Base-by-base conservation (phyloP, 2,797 vertebrate genomes). In the Falco novaeseelandiae region DNA sequence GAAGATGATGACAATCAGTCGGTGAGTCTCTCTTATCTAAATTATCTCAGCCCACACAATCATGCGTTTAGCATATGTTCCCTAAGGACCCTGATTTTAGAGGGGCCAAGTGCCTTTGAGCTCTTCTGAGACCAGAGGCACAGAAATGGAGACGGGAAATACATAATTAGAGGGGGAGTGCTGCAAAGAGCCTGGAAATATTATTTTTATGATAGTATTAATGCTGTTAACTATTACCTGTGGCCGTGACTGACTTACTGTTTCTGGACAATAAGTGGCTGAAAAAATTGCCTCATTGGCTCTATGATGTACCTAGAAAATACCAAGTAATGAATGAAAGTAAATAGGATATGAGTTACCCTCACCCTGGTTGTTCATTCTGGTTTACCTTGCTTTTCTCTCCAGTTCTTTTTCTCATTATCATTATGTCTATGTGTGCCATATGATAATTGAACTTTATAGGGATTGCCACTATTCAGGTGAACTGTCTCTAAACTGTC, bases 1-100 rank as follows among this genome's bases (percentile, higher is more conserved):
- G 98, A 99, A 38, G 98, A 99, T 9, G 96, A 98, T 4, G 98
- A 98, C 44, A 92, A 97, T 58, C 96, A 98, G 87, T 97, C 98
- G 83, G 99, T 99, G 98, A 98, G 97, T 95, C 42, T 52, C 49
- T 84, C 48, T 7, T 13, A 11, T 23, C 58, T 44, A 22, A 58
- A 34, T 40, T 10, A 36, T 15, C 34, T 66, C n/a, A 80, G 46
- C 44, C 52, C 32, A 16, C 12, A 4, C 22, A 29, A 26, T 22
- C 1, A 0, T 52, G 40, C 25, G 17, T 93, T 72, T 52, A 18
- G 29, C 25, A 0, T 21, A 0, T 5, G 9, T 38, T 83, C 46
- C 52, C 18, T 22, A 27, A 72, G 44, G 14, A 23, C 11, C 13
- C 59, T 42, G 23, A 13, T 65, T n/a, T 44, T 34, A 38, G 49